phyloP scores from a whole-genome alignment of 2,888 invertebrate genomes.

The Hydropsyche betteni region DNA sequence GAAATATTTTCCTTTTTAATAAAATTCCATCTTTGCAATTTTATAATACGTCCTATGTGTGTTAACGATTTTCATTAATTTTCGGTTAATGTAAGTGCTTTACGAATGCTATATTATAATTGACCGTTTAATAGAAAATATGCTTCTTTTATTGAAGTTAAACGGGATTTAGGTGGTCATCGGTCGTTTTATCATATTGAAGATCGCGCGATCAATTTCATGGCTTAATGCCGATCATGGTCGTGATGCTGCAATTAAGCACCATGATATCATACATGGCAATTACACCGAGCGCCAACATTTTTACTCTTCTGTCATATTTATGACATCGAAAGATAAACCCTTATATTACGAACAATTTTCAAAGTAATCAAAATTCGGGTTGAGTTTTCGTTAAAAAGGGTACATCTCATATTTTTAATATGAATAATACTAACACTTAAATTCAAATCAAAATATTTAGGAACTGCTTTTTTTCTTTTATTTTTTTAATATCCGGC shows the following conservation, averaged over 20 bases:
- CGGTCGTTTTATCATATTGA: conserved; percentile 15
- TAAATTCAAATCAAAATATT: background rate
- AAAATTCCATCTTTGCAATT: no score
- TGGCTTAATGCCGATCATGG: conserved; percentile 29
- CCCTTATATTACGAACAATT: background rate
- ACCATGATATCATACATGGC: conserved; percentile 43
- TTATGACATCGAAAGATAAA: conserved; percentile 37
- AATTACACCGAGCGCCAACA: conserved; percentile 39
- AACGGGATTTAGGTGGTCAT: conserved; percentile 26
- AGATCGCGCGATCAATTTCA: conserved; percentile 37
- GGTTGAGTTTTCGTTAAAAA: no score
- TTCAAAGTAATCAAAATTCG: no score
- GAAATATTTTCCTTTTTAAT: no score
- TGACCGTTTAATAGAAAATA: background rate
- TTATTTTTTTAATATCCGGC: conserved; percentile 24
- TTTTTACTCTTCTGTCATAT: conserved; percentile 43
- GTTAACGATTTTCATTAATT: no score
- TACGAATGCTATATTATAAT: no score
- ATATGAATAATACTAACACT: background rate
- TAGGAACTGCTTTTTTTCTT: background rate
- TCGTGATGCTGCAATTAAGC: conserved; percentile 44
- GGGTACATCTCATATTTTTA: background rate
- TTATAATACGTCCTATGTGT: no score
- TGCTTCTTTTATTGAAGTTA: conserved; percentile 6
- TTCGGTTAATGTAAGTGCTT: no score